phyloP scores from a whole-genome alignment of 2,113 vertebrate genomes.

The Microcebus tavaratra region DNA sequence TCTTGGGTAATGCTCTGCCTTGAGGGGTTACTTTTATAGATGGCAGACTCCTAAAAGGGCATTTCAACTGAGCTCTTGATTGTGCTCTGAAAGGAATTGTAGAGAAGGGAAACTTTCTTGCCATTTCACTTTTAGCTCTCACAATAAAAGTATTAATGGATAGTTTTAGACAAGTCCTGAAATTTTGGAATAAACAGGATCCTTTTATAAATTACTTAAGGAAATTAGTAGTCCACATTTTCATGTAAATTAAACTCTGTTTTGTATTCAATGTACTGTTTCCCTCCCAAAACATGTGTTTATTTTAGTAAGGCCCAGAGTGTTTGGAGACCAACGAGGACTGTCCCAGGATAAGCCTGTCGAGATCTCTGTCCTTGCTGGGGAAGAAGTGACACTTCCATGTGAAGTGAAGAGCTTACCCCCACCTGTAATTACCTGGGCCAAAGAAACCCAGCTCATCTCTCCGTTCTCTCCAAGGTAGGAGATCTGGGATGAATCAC shows the following conservation, averaged over 20 bases:
- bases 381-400: slow-evolving; percentile 91
- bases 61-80: not conserved
- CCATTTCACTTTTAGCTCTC: not conserved
- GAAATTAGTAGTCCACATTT: not conserved
- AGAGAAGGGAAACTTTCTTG: not conserved
- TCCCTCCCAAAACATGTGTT: slow-evolving; percentile 18
- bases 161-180: not conserved
- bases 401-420: slow-evolving; percentile 95
- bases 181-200: not conserved
- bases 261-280: not conserved
- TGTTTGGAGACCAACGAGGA: slow-evolving; percentile 81
- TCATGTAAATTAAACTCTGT: not conserved
- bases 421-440: slow-evolving; percentile 94
- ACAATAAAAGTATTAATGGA: not conserved
- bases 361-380: slow-evolving; percentile 89
- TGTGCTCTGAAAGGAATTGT: not conserved
- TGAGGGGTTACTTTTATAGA: not conserved
- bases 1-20: not conserved
- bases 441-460: slow-evolving; percentile 94
- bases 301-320: slow-evolving; percentile 92
- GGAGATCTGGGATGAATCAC: not conserved
- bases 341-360: slow-evolving; percentile 76
- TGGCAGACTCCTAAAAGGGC: not conserved
- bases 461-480: slow-evolving; percentile 97
- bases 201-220: not conserved